phyloP scores from a whole-genome alignment of 2,797 vertebrate genomes.

The Gymnothorax reevesii region DNA sequence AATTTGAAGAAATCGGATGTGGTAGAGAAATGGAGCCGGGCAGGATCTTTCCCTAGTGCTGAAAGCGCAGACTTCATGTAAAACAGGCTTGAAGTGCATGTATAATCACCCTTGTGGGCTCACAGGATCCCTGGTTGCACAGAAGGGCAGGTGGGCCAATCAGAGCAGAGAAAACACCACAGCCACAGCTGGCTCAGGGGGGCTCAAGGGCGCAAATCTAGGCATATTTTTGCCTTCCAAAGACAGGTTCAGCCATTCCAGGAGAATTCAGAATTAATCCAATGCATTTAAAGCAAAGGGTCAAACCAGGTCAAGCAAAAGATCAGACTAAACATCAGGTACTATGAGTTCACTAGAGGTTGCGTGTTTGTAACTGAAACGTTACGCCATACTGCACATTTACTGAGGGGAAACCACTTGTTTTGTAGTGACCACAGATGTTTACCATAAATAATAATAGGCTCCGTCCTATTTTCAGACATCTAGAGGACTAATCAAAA shows the following conservation, averaged over 20 bases:
- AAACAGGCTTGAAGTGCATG: not conserved
- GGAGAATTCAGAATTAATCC: not conserved
- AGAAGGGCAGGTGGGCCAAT: not conserved
- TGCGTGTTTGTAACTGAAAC: constrained; percentile 8
- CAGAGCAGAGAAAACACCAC: not conserved
- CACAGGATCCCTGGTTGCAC: not conserved
- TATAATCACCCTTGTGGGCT: not conserved
- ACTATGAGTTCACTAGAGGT: constrained; percentile 13
- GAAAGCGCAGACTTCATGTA: not conserved
- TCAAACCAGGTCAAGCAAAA: constrained; percentile 38
- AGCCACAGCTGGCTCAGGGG: not conserved
- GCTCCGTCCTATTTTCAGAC: not conserved
- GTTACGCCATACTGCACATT: not conserved
- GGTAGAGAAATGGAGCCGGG: not conserved
- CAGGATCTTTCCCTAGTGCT: not conserved
- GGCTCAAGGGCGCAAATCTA: not conserved
- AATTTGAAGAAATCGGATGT: not conserved
- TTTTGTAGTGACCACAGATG: constrained; percentile 33
- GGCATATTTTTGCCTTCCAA: not conserved
- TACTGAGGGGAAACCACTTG: constrained; percentile 5
- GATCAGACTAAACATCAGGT: constrained; percentile 45
- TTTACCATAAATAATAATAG: constrained; percentile 24
- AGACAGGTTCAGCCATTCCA: constrained; percentile 43
- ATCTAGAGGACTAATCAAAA: constrained; percentile 26
- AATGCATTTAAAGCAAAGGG: constrained; percentile 35